Base-by-base conservation (phyloP, 2,888 invertebrate species). In the Ophion slaviceki region DNA sequence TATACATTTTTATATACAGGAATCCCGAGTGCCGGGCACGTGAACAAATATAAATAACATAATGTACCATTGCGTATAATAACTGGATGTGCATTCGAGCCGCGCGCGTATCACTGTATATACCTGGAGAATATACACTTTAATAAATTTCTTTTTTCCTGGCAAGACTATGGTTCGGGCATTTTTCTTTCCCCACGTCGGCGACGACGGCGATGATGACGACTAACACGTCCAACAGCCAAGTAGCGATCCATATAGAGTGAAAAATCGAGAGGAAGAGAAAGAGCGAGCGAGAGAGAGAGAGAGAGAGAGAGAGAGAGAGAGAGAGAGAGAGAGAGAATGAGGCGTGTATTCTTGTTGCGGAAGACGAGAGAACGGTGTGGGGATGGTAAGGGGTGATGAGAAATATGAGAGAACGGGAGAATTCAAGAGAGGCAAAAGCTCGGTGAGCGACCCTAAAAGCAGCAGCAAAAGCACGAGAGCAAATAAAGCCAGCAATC, bases 401-500 rank as follows among this genome's bases (percentile, higher is more conserved):
- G 62, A 53, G 47, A 57, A 76, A 83, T 59, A 66, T 20, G 64
- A 47, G 71, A 74, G 32, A 57, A 62, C 32, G 64, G 20, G 57
- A 40, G 61, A 62, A 47, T 59, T n/a, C 80, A 68, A 64, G 78
- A 79, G 74, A 68, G 74, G 86, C 76, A 81, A 74, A 87, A 86
- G 64, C 77, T 87, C 76, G 70, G 77, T 80, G 77, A 80, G 76
- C 68, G 82, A 77, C 83, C 77, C 77, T 64, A 76, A 62, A 86
- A 53, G 75, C 28, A 72, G 47, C 79, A 24, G 57, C 61, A 28
- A 72, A 36, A 72, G 72, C 71, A 64, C 64, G 75, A 82, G 86
- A 89, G 89, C 91, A 91, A 92, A 91, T 92, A 91, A 91, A 91
- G 91, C 88, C 90, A 88, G 90, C 89, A 90, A 92, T 92, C 92